Percentiles rank a stretch among this genome's conserved stretches.
Conservation (phyloP, 2,797 vertebrate species). For the Coilia nasus region DNA sequence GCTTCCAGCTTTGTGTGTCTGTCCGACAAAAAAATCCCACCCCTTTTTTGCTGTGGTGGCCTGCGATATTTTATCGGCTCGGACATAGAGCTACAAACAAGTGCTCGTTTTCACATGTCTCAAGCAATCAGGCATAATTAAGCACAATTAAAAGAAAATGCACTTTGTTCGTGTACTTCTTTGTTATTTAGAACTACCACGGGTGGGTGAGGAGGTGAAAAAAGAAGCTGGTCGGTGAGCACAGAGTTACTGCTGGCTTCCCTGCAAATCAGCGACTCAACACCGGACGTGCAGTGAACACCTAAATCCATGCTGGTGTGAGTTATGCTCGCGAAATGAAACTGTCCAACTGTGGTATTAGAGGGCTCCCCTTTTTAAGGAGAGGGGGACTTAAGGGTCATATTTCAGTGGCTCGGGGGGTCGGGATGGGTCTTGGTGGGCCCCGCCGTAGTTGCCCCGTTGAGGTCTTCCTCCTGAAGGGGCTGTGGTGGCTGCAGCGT, state of each 20-base stretch:
- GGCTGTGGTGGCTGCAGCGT: constrained; percentile 65
- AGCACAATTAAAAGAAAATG: constrained; percentile 55
- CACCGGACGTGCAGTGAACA: constrained; percentile 62
- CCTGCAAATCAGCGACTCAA: background rate
- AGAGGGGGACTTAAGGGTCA: constrained; percentile 62
- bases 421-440: constrained; percentile 69
- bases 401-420: constrained; percentile 73
- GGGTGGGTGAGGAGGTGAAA: constrained; percentile 13
- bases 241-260: background rate
- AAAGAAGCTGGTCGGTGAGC: background rate
- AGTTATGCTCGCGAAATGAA: constrained; percentile 79
- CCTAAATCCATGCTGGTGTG: constrained; percentile 65
- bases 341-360: constrained; percentile 73
- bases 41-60: constrained; percentile 59
- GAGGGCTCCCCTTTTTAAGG: constrained; percentile 64
- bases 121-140: constrained; percentile 74
- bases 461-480: constrained; percentile 66
- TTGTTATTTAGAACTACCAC: constrained; percentile 67
- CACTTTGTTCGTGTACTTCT: constrained; percentile 47
- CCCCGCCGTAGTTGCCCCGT: constrained; percentile 64
- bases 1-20: constrained; percentile 78
- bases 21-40: constrained; percentile 56
- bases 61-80: constrained; percentile 73
- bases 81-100: constrained; percentile 73
- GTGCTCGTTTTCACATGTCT: constrained; percentile 66